Evolutionary conservation across 2,888 invertebrate genomes (phyloP).

Genomic region (Amphipoea lucens): DNA sequence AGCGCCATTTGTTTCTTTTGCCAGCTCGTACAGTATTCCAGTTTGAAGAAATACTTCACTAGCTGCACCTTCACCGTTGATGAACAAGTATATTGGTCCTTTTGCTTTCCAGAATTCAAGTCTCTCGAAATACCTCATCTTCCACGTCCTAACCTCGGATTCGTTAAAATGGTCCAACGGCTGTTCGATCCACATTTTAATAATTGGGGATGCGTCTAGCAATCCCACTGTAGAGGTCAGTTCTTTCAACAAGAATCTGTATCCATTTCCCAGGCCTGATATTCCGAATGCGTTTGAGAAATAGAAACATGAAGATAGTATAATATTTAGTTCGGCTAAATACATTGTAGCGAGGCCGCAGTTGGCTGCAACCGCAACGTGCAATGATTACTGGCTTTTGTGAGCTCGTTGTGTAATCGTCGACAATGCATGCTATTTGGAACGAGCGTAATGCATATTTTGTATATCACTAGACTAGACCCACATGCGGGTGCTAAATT

Average conservation of each 20-base stretch:
- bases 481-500: constrained; percentile 55
- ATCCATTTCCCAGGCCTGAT: constrained; percentile 71
- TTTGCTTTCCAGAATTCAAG: constrained; percentile 76
- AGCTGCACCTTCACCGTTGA: constrained; percentile 81
- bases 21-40: constrained; percentile 81
- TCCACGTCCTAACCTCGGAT: constrained; percentile 77
- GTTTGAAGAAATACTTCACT: constrained; percentile 74
- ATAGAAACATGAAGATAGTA: constrained; percentile 63
- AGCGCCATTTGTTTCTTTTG: constrained; percentile 84
- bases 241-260: constrained; percentile 73
- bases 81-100: constrained; percentile 82
- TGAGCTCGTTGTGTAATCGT: constrained; percentile 13
- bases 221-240: constrained; percentile 61
- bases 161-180: constrained; percentile 82
- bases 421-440: constrained; percentile 47
- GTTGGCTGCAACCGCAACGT: neutral
- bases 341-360: constrained; percentile 54
- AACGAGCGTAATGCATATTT: constrained; percentile 44
- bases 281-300: constrained; percentile 69
- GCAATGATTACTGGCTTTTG: constrained; percentile 10
- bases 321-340: constrained; percentile 58
- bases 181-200: constrained; percentile 79
- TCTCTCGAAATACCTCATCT: constrained; percentile 83
- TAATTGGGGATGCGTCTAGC: constrained; percentile 63
- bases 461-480: constrained; percentile 20